A percentile compares a stretch with the other conserved stretches of the same genome.
Conservation (phyloP, 1,140 invertebrate species). For the Chionoecetes opilio region DNA sequence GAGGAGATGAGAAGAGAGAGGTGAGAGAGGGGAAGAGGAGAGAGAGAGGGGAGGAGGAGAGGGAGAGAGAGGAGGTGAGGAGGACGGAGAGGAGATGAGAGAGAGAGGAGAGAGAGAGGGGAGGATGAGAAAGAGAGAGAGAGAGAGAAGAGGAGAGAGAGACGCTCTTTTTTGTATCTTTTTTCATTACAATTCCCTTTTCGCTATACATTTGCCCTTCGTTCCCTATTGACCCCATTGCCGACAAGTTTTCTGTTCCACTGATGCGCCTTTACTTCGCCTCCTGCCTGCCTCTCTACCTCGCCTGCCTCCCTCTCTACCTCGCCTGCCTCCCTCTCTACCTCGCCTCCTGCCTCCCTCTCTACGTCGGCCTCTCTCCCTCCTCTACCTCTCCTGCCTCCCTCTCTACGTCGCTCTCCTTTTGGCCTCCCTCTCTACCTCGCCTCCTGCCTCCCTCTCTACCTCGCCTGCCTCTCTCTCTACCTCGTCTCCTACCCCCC, state of each 20-base stretch:
- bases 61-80: neutral
- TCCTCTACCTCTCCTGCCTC: no score
- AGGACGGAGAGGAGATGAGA: neutral
- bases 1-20: neutral
- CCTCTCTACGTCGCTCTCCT: no score
- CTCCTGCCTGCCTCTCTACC: neutral
- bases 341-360: no score
- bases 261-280: neutral
- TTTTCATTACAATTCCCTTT: neutral
- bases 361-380: no score
- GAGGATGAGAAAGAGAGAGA: slow-evolving; percentile 5
- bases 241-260: neutral
- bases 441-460: no score
- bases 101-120: slow-evolving; percentile 22
- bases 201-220: slow-evolving; percentile 15
- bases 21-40: neutral
- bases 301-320: no score
- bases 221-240: slow-evolving; percentile 5
- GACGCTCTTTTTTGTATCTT: neutral
- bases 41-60: neutral
- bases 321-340: no score
- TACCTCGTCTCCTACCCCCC: no score
- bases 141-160: neutral
- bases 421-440: no score
- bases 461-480: no score